phyloP scores from a whole-genome alignment of 2,113 vertebrate genomes.

The Brachypodius melanocephalos region DNA sequence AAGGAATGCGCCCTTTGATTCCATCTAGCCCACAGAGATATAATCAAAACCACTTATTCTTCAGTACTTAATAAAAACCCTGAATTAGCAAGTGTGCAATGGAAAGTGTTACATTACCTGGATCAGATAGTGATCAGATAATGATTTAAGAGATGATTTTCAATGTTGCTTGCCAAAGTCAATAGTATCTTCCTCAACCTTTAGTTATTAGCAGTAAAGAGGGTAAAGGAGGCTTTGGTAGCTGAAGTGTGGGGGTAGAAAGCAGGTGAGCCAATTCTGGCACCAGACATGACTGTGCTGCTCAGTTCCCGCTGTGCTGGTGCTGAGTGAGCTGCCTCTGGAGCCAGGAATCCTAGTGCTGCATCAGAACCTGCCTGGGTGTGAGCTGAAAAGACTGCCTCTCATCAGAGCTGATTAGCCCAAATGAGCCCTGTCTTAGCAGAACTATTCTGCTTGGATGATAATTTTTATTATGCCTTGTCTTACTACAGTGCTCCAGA shows the following conservation, averaged over 20 bases:
- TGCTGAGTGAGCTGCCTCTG: background rate
- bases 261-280: background rate
- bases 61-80: background rate
- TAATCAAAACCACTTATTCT: slow-evolving; percentile 1
- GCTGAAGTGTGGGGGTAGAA: background rate
- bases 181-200: background rate
- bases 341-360: background rate
- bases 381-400: slow-evolving; percentile 1
- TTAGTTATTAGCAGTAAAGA: background rate
- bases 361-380: slow-evolving; percentile 17
- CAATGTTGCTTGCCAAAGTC: background rate
- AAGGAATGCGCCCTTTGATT: slow-evolving; percentile 2
- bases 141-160: background rate
- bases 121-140: background rate
- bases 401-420: background rate
- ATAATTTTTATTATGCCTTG: background rate
- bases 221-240: background rate
- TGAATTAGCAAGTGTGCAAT: background rate
- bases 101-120: background rate
- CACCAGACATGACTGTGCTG: rapidly evolving
- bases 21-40: background rate
- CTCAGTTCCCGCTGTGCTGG: background rate
- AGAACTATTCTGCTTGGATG: background rate
- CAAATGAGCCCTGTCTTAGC: background rate
- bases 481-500: background rate